phyloP scores from a whole-genome alignment of 2,797 vertebrate genomes.

The Ctenosaura bakeri region DNA sequence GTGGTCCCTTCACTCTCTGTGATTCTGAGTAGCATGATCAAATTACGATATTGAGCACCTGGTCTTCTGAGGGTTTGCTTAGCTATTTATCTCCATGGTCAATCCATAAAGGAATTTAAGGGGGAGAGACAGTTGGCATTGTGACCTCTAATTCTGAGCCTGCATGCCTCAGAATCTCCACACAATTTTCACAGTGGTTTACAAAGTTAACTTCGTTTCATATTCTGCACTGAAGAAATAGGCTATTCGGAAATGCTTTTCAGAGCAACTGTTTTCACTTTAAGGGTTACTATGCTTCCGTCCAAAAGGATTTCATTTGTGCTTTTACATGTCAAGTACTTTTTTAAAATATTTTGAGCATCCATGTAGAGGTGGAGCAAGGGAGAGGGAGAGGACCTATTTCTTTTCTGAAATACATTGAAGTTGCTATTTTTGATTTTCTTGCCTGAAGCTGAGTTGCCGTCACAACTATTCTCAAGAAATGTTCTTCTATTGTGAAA shows the following conservation, averaged over 20 bases:
- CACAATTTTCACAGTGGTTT: neutral
- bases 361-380: neutral
- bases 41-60: neutral
- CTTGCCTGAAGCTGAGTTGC: conserved; percentile 29
- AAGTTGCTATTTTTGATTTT: conserved; percentile 41
- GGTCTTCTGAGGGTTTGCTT: neutral
- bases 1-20: neutral
- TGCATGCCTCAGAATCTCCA: neutral
- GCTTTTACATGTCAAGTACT: conserved; percentile 5
- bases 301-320: conserved; percentile 1
- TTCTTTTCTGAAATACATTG: conserved; percentile 27
- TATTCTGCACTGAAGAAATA: neutral
- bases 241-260: neutral
- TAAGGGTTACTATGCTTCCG: conserved; percentile 14
- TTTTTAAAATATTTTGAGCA: conserved; percentile 8
- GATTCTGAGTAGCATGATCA: neutral
- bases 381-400: neutral
- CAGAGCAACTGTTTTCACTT: neutral
- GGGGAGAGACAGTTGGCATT: neutral
- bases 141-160: neutral
- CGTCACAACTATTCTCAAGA: conserved; percentile 36
- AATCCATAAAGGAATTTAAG: neutral
- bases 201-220: neutral
- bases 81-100: neutral
- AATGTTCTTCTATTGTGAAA: conserved; percentile 8